Percentiles rank a stretch among this genome's conserved stretches.
Conservation (phyloP, 2,113 vertebrate genomes). For the Chloropsis hardwickii region DNA sequence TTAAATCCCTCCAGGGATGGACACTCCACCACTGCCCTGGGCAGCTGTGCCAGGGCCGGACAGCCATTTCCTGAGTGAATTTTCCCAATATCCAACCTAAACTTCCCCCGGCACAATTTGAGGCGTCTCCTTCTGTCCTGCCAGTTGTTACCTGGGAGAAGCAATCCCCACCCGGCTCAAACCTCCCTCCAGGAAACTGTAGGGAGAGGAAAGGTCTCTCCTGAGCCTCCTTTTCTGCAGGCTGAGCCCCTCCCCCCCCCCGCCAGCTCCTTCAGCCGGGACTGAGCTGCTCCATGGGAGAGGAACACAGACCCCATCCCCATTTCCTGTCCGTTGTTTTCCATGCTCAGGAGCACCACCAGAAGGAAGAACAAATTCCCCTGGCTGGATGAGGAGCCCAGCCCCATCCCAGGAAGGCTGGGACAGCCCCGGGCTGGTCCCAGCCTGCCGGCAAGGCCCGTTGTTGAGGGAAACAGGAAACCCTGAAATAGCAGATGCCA, state of each 20-base stretch:
- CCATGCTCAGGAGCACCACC: neutral
- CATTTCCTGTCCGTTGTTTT: neutral
- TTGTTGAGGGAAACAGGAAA: slow-evolving; percentile 38
- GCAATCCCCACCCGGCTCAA: too few relatives aligned
- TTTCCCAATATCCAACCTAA: neutral
- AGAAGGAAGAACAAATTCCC: neutral
- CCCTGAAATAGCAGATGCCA: slow-evolving; percentile 21
- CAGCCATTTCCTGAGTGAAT: neutral
- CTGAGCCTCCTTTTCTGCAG: neutral
- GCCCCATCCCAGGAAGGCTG: neutral
- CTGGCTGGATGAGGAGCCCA: neutral
- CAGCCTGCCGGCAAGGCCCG: neutral
- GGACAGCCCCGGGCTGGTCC: neutral
- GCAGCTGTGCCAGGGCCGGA: neutral
- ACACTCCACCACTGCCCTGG: neutral
- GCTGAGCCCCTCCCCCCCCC: neutral
- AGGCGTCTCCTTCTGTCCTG: neutral
- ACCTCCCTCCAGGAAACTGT: neutral
- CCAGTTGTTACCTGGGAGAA: neutral
- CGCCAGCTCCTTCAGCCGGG: neutral
- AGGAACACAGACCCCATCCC: neutral
- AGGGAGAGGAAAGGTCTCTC: neutral
- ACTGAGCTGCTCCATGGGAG: neutral
- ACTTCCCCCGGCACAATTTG: neutral
- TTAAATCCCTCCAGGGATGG: neutral